Evolutionary conservation across 1,140 invertebrate genomes (phyloP), one percentile per base, ranked within the genome.

Genomic region (Frieseomelitta varia): DNA sequence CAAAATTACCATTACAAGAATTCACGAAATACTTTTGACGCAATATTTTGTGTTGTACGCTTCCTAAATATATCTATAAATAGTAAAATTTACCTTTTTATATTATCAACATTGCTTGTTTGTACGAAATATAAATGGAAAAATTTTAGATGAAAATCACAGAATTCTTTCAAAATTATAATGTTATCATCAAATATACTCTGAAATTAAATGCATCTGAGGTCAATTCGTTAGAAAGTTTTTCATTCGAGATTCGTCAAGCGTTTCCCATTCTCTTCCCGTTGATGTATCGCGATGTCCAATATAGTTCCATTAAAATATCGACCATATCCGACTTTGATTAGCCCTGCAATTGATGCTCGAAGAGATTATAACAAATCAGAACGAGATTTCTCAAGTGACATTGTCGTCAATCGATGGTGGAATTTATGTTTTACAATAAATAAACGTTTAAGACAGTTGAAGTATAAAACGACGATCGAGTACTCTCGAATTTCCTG

Each of bases 241-340:
- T 74, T 27, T 30, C 47, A 15, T 30, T 34, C 14, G 21, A 61
- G 39, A 81, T 51, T 63, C 39, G 27, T 68, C 79, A 51, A 73
- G 56, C 15, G 30, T 30, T 53, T 58, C n/a, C 47, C 17, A 21
- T 34, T 27, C 27, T 1, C 27, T 56, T 15, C 6, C 34, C 2
- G 14, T 12, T 56, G 24, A 21, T 27, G 55, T 47, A 75, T 27
- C 15, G 39, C 12, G 27, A n/a, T 8, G 17, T n/a, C 51, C 39
- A 34, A 69, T 65, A 24, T 53, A 67, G 30, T 90, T 61, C 88
- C n/a, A 78, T 79, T 85, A 92, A 83, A 74, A 87, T 69, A 24
- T 34, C 85, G 14, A 61, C 89, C 53, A 95, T 95, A 73, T 92
- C 87, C n/a, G 96, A 92, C 27, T 87, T 58, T 0, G 96, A 96